Evolutionary conservation across 2,113 vertebrate genomes (phyloP).

Genomic region (Nycticryphes semicollaris): DNA sequence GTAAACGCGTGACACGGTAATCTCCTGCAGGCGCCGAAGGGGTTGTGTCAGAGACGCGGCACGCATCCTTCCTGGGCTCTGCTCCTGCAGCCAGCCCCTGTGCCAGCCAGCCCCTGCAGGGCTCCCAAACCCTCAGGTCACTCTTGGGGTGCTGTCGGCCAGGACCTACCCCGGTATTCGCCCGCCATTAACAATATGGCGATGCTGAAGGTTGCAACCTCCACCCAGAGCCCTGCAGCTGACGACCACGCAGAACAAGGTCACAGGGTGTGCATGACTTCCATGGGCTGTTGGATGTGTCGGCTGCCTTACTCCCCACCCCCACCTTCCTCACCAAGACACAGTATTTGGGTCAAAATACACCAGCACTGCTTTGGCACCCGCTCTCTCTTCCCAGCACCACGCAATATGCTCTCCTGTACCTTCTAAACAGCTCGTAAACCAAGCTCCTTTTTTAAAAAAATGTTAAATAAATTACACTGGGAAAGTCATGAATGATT

Average conservation of each 20-base stretch:
- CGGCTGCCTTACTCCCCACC: rapidly evolving
- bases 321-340: not conserved
- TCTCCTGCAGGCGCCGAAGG: not conserved
- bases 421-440: not conserved
- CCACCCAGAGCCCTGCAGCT: not conserved
- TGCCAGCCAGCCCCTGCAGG: rapidly evolving
- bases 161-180: rapidly evolving
- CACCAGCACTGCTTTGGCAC: rapidly evolving
- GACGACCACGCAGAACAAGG: rapidly evolving
- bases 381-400: rapidly evolving
- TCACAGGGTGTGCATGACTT: rapidly evolving
- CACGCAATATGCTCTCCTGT: not conserved
- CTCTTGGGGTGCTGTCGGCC: not conserved
- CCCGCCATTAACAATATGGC: rapidly evolving
- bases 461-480: not conserved
- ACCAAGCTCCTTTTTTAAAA: not conserved
- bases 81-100: rapidly evolving
- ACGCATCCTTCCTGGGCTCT: not conserved
- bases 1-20: not conserved
- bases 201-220: rapidly evolving
- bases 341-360: rapidly evolving
- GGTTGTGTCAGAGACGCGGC: not conserved
- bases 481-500: not conserved
- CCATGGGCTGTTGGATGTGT: not conserved
- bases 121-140: rapidly evolving